phyloP scores from a whole-genome alignment of 1,140 invertebrate species.

The Ips nitidus region DNA sequence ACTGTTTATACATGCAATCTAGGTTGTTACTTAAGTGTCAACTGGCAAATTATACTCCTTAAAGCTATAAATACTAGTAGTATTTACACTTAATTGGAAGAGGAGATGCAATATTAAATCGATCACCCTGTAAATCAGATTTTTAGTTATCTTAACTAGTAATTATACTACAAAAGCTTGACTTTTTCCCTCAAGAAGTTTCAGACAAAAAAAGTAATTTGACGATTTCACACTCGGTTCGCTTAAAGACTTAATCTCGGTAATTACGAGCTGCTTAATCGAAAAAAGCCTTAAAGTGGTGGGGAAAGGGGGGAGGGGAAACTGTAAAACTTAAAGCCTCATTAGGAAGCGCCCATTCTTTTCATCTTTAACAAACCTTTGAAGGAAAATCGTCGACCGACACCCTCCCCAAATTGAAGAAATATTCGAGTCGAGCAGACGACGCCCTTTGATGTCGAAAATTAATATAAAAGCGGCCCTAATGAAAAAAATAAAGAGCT shows the following conservation, averaged over 20 bases:
- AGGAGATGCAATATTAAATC: too few species aligned
- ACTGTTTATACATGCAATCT: too few species aligned
- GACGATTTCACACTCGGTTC: too few species aligned
- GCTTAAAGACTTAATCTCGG: constrained; percentile 14
- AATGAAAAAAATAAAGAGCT: constrained; percentile 41
- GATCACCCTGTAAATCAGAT: too few species aligned
- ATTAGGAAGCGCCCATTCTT: constrained; percentile 27
- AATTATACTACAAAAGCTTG: too few species aligned
- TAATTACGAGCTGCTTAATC: constrained; percentile 20
- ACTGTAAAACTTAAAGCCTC: constrained; percentile 33
- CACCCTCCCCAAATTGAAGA: constrained; percentile 32
- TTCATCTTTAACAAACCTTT: constrained; percentile 32
- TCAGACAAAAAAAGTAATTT: too few species aligned
- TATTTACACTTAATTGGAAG: too few species aligned
- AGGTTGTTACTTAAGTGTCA: too few species aligned
- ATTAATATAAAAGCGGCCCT: constrained; percentile 37
- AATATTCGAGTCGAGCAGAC: constrained; percentile 29
- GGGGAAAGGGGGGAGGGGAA: constrained; percentile 13
- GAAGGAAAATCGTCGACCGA: constrained; percentile 29
- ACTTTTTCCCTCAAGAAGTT: too few species aligned
- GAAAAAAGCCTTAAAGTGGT: constrained; percentile 17
- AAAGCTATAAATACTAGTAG: too few species aligned
- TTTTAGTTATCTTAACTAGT: too few species aligned
- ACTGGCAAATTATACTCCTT: too few species aligned
- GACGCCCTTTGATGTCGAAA: constrained; percentile 34